phyloP scores from a whole-genome alignment of 1,140 invertebrate species.

The Caenorhabditis brenneri region DNA sequence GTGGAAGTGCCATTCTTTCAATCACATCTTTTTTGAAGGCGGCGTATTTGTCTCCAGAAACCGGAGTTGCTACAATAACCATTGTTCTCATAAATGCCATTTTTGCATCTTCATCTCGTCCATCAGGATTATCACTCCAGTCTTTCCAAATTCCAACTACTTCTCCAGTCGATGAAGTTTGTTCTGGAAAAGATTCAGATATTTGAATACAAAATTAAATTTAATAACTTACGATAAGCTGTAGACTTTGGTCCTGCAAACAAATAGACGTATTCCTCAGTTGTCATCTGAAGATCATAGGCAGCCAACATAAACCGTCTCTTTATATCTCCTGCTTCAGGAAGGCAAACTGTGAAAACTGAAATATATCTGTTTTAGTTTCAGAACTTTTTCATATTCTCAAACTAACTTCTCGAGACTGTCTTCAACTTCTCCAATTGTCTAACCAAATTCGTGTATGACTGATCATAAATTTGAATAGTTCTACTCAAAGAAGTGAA shows the following conservation, averaged over 20 bases:
- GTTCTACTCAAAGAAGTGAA: not conserved
- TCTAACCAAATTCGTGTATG: not conserved
- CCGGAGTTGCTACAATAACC: slow-evolving; percentile 30
- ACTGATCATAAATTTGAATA: not conserved
- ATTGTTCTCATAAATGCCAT: slow-evolving; percentile 44
- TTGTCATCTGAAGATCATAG: not conserved
- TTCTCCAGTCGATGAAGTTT: slow-evolving; percentile 23
- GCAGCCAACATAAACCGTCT: slow-evolving; percentile 9
- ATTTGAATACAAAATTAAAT: not conserved
- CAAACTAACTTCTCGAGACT: not conserved
- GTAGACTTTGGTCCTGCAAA: slow-evolving; percentile 13
- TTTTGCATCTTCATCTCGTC: slow-evolving; percentile 43
- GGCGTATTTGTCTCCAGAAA: slow-evolving; percentile 12
- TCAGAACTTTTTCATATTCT: too few relatives aligned
- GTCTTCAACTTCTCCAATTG: slow-evolving; percentile 33
- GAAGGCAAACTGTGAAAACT: slow-evolving; percentile 12
- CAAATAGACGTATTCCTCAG: slow-evolving; percentile 4
- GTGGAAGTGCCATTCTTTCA: slow-evolving; percentile 33
- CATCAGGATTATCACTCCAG: not conserved
- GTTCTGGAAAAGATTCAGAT: not conserved
- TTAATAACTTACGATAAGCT: slow-evolving; percentile 25
- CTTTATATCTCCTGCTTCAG: slow-evolving; percentile 7
- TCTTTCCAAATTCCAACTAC: slow-evolving; percentile 38
- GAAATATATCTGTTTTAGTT: not conserved
- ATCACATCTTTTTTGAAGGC: slow-evolving; percentile 50